Base-by-base conservation (phyloP, 2,797 vertebrate genomes). In the Sebastes minor region DNA sequence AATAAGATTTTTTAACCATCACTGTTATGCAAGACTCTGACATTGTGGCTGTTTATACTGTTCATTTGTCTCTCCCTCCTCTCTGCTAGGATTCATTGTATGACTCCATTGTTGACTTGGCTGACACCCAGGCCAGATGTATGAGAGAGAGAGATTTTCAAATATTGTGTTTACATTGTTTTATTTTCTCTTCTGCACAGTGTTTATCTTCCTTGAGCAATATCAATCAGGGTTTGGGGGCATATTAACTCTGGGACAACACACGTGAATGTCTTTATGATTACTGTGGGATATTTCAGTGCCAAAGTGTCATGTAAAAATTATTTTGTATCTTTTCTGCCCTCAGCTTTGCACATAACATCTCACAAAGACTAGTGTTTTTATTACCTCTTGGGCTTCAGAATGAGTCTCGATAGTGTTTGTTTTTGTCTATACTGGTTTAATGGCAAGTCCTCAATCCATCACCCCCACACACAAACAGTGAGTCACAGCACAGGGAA, bases 61-160 rank as follows among this genome's bases (percentile, higher is more conserved):
- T 64, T 75, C 61, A 71, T 78, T 75, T 68, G 64, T 68, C 14
- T 83, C 62, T 86, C 60, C n/a, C 35, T 23, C 16, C 77, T 59
- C 20, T 33, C 52, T 74, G 74, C 33, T 76, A 52, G 78, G 86
- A 84, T 83, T 73, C 68, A 86, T 76, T 85, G 80, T 86, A 22
- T 28, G 63, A 78, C 56, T 86, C n/a, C 1, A 70, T 78, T 82
- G 73, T 83, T 30, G 60, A 74, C 72, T 80, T 76, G 82, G 86
- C 80, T 69, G 55, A 81, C 65, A 81, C 78, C 68, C 74, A 49
- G 73, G 61, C 81, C 89, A 89, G 75, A 87, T 83, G 77, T 65
- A 80, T 46, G 70, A 81, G 73, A 69, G 60, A 76, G 64, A 49
- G 53, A 71, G 42, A 66, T 65, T 74, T 70, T 74, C 33, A 76